Evolutionary conservation across 2,113 vertebrate species (phyloP), one percentile per base, ranked within the genome.

Genomic region (Centropristis striata): DNA sequence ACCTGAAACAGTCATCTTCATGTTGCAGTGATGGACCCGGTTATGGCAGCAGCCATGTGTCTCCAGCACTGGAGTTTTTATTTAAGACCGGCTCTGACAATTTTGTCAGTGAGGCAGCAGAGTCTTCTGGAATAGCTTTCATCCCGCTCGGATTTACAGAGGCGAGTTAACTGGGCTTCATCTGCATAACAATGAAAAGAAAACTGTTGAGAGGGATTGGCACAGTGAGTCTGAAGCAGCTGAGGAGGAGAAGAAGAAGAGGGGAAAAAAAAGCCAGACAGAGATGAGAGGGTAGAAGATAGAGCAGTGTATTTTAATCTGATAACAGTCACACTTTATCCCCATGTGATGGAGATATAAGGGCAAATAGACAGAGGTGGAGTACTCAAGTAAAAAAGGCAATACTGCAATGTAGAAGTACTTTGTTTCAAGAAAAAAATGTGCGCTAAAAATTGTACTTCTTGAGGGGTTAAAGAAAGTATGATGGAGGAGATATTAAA

Each of bases 131-230:
- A 80, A 59, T n/a, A 11, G 60, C 79, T 81, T 84, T 80, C 74
- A 69, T 81, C 82, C 57, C 61, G 54, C 75, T 83, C 74, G 73
- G 81, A 83, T 90, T 88, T 80, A 73, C 60, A 74, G 75, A 69
- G 51, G 64, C 60, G 75, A 86, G 80, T 80, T 86, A 85, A 90
- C 84, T 86, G 81, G 84, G 84, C 77, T 86, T 90, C 86, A 91
- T 91, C 83, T 88, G 83, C 85, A 88, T 91, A 71, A 89, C 85
- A 91, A 86, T 86, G 77, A 75, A 37, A 46, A 42, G 7, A 76
- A 74, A 61, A 76, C 6, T 51, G 77, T 69, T 27, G 79, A 75
- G 83, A 63, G 60, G 71, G 86, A 77, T 77, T 16, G 50, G 55
- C 81, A 55, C 68, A 64, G 71, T 12, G 65, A 85, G 81, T 25